Evolutionary conservation across 1,140 invertebrate species (phyloP).

Genomic region (Achatina immaculata): DNA sequence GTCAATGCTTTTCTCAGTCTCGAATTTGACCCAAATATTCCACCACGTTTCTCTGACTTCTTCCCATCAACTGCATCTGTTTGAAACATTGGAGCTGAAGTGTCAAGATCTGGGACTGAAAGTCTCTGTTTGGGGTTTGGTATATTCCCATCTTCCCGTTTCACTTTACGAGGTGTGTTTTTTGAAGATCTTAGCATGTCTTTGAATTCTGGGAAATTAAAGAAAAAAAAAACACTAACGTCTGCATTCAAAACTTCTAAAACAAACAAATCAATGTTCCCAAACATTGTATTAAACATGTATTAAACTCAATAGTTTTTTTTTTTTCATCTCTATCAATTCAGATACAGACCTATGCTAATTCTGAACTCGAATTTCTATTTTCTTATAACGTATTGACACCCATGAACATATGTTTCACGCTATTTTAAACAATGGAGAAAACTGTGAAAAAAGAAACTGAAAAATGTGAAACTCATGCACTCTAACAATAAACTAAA

Average conservation of each 20-base stretch:
- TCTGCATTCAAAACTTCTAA: neutral
- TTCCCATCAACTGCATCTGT: conserved; percentile 49
- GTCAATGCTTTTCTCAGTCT: conserved; percentile 88
- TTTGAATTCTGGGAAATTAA: conserved; percentile 75
- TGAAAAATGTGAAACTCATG: too few relatives aligned
- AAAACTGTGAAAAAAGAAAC: too few relatives aligned
- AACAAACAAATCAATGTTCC: too few relatives aligned
- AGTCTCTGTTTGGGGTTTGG: conserved; percentile 72
- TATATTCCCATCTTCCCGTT: conserved; percentile 60
- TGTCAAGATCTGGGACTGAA: conserved; percentile 66
- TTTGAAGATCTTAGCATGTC: conserved; percentile 90
- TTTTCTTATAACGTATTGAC: too few relatives aligned
- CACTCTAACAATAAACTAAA: too few relatives aligned
- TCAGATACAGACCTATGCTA: too few relatives aligned
- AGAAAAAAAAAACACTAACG: conserved; percentile 19
- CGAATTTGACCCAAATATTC: conserved; percentile 81
- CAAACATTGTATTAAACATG: too few relatives aligned
- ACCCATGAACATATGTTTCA: too few relatives aligned
- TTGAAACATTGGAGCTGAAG: conserved; percentile 48
- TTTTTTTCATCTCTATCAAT: too few relatives aligned
- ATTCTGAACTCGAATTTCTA: too few relatives aligned
- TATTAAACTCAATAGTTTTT: too few relatives aligned
- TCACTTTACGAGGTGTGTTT: conserved; percentile 63
- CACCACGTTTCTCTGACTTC: conserved; percentile 74
- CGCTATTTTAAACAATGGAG: too few relatives aligned